These are phyloP conservation scores for Pyrgus malvae DNA, from an alignment of 2,888 invertebrate genomes.

Conservation along the genomic window DNA sequence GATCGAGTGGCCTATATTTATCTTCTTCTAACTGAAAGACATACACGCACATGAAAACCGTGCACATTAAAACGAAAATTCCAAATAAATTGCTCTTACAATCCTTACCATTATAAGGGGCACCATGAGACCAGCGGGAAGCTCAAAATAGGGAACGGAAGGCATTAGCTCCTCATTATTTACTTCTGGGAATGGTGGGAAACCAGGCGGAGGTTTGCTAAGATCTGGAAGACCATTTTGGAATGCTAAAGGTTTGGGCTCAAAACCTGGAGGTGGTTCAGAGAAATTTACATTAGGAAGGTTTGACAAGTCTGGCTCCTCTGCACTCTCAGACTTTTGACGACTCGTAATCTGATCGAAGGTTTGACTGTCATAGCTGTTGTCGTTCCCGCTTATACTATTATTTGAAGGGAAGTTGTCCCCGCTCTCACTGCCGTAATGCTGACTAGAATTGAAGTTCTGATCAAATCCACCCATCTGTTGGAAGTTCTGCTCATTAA, in stretches of 20 bases:
- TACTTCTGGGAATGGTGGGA: conserved; percentile 76
- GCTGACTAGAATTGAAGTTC: conserved; percentile 57
- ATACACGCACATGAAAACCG: not conserved
- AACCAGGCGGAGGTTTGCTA: conserved; percentile 93
- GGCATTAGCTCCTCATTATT: conserved; percentile 90
- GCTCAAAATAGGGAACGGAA: conserved; percentile 96
- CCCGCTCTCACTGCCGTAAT: conserved; percentile 68
- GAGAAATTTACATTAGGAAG: conserved; percentile 75
- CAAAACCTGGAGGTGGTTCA: conserved; percentile 73
- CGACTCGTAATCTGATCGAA: conserved; percentile 66
- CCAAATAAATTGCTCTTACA: not conserved
- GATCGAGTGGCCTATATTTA: conserved; percentile 94
- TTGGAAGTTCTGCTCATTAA: conserved; percentile 60
- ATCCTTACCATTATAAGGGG: conserved; percentile 92
- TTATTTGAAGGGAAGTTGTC: conserved; percentile 71
- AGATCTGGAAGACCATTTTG: conserved; percentile 89
- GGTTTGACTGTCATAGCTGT: conserved; percentile 71
- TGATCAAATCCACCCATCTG: conserved; percentile 59
- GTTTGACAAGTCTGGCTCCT: conserved; percentile 59
- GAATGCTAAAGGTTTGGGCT: conserved; percentile 64
- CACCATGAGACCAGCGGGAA: conserved; percentile 98
- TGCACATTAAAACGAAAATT: not conserved
- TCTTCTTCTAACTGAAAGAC: conserved; percentile 89
- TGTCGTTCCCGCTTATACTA: conserved; percentile 76
- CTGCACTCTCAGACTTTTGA: conserved; percentile 49